Evolutionary conservation across 2,113 vertebrate genomes (phyloP).

Genomic region (Onychostruthus taczanowskii): DNA sequence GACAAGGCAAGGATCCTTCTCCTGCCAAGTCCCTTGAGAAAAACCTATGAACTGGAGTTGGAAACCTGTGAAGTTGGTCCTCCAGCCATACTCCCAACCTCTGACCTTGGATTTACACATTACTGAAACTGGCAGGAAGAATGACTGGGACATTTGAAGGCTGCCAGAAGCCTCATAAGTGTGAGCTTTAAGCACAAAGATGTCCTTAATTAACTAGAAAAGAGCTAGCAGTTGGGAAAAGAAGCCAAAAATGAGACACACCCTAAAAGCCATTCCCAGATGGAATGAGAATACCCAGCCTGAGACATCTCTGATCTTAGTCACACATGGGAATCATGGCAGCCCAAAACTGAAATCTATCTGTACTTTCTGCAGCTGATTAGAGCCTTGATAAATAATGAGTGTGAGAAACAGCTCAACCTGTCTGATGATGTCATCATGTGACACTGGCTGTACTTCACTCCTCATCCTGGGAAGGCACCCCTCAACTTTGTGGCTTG

Average conservation of each 20-base stretch:
- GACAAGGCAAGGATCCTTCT: background rate
- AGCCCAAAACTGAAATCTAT: background rate
- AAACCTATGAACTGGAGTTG: background rate
- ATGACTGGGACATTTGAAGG: background rate
- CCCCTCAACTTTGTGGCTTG: background rate
- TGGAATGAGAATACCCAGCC: constrained; percentile 33
- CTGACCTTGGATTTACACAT: background rate
- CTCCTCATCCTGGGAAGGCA: background rate
- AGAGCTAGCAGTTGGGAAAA: constrained; percentile 17
- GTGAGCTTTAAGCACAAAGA: constrained; percentile 27
- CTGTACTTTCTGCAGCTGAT: constrained; percentile 38
- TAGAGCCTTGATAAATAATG: constrained; percentile 1
- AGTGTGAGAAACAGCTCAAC: constrained; percentile 31
- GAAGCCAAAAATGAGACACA: constrained; percentile 42
- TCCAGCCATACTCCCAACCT: background rate
- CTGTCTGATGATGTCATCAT: background rate
- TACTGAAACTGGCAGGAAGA: background rate
- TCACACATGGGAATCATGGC: constrained; percentile 24
- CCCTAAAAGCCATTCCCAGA: constrained; percentile 53
- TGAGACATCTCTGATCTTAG: constrained; percentile 48
- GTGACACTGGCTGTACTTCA: background rate
- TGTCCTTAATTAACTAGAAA: constrained; percentile 49
- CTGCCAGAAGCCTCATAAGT: constrained; percentile 3
- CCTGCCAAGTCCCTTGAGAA: background rate
- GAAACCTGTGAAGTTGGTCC: background rate